Percentiles rank a stretch among this genome's conserved stretches.
Evolutionary conservation across 2,113 vertebrate genomes (phyloP).

Genomic region (Brachionichthys hirsutus): DNA sequence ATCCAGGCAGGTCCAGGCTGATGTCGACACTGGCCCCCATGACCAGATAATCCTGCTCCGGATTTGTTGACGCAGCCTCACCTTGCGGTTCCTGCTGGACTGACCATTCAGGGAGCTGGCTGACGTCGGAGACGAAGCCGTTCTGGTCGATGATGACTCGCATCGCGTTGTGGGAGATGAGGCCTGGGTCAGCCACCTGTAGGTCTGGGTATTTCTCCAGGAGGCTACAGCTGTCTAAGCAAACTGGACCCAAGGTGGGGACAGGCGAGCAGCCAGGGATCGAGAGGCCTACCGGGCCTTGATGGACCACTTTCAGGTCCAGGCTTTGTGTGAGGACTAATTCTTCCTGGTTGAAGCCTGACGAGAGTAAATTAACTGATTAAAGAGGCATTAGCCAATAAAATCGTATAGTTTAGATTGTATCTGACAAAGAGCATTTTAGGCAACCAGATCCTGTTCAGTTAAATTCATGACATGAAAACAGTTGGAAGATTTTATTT

Average conservation of each 20-base stretch:
- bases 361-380: slow-evolving; percentile 12
- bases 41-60: slow-evolving; percentile 74
- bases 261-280: slow-evolving; percentile 61
- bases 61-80: not conserved
- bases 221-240: slow-evolving; percentile 76
- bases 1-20: slow-evolving; percentile 52
- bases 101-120: not conserved
- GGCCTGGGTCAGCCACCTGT: slow-evolving; percentile 56
- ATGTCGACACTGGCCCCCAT: slow-evolving; percentile 76
- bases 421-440: not conserved
- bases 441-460: not conserved
- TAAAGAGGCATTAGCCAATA: no score
- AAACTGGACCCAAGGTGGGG: slow-evolving; percentile 48
- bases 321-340: slow-evolving; percentile 1
- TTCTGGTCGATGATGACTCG: slow-evolving; percentile 1
- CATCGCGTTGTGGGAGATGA: slow-evolving; percentile 25
- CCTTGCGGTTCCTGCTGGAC: slow-evolving; percentile 5
- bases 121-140: not conserved
- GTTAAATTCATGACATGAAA: not conserved
- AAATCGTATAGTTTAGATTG: no score
- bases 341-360: slow-evolving; percentile 37
- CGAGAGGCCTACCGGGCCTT: slow-evolving; percentile 33
- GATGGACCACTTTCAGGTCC: slow-evolving; percentile 24
- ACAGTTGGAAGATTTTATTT: not conserved
- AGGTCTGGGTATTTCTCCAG: slow-evolving; percentile 82